Percentiles rank a stretch among this genome's conserved stretches.
Evolutionary conservation across 1,140 invertebrate species (phyloP).

Genomic region (Cyphomyrmex costatus): DNA sequence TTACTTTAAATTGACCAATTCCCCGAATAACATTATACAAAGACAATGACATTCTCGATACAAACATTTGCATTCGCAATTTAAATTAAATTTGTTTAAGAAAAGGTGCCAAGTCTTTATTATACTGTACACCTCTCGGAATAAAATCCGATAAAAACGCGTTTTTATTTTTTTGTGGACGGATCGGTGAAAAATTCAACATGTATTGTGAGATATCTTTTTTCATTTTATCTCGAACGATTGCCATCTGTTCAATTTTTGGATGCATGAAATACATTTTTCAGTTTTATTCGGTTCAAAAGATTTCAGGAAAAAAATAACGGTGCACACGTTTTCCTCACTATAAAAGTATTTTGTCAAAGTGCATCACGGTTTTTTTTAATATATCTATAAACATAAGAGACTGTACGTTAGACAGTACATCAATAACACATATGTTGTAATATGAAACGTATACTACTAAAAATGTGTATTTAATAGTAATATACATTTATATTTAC

Average conservation of each 20-base stretch:
- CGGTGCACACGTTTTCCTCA: not conserved
- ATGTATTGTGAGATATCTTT: slow-evolving; percentile 22
- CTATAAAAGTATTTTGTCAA: slow-evolving; percentile 1
- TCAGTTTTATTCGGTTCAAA: slow-evolving; percentile 41
- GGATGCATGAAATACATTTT: slow-evolving; percentile 52
- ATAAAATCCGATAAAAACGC: slow-evolving; percentile 2
- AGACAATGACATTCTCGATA: not conserved
- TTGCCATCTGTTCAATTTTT: slow-evolving; percentile 51
- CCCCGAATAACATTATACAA: not conserved
- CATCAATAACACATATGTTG: too few species aligned
- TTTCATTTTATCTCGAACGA: slow-evolving; percentile 37
- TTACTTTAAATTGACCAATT: slow-evolving; percentile 35
- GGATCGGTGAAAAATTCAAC: slow-evolving; percentile 46
- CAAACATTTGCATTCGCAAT: not conserved
- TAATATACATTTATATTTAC: not conserved
- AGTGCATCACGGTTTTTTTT: not conserved
- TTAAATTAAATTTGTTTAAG: slow-evolving; percentile 23
- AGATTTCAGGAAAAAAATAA: slow-evolving; percentile 23
- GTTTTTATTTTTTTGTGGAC: slow-evolving; percentile 38
- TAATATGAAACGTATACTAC: too few species aligned
- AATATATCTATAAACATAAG: not conserved
- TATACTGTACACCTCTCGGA: slow-evolving; percentile 12
- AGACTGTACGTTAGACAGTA: not conserved
- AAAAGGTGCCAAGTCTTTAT: slow-evolving; percentile 33
- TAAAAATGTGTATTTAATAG: too few species aligned